phyloP scores from a whole-genome alignment of 2,113 vertebrate genomes.

The Nematolebias whitei region DNA sequence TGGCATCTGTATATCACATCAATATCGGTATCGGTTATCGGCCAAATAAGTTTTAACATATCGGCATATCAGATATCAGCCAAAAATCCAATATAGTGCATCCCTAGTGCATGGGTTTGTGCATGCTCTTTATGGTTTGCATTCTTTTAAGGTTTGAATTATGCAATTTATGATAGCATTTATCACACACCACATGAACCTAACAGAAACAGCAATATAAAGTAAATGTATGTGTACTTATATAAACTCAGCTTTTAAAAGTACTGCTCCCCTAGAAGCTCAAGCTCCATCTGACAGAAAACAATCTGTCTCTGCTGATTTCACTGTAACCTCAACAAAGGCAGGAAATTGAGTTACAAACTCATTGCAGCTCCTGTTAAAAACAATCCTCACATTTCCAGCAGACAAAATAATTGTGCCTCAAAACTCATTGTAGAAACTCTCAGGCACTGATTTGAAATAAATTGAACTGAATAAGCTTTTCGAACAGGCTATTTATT shows the following conservation, averaged over 20 bases:
- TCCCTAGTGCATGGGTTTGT: too few relatives aligned
- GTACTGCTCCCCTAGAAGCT: neutral
- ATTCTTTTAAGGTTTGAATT: too few relatives aligned
- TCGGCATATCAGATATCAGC: too few relatives aligned
- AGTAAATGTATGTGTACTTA: neutral
- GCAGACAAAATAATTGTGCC: constrained; percentile 11
- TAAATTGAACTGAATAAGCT: constrained; percentile 34
- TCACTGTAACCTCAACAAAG: neutral
- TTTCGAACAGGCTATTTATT: constrained; percentile 13
- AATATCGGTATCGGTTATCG: too few relatives aligned
- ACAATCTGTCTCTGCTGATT: neutral
- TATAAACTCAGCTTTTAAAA: neutral
- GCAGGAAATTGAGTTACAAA: neutral
- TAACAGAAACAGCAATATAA: neutral
- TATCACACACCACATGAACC: too few relatives aligned
- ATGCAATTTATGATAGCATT: too few relatives aligned
- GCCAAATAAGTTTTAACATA: too few relatives aligned
- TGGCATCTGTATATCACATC: too few relatives aligned
- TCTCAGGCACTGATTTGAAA: constrained; percentile 13
- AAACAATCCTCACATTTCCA: constrained; percentile 18
- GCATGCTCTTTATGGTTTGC: too few relatives aligned
- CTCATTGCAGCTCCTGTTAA: neutral
- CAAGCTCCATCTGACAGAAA: neutral
- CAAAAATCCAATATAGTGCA: too few relatives aligned
- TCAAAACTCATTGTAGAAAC: neutral